Evolutionary conservation across 1,140 invertebrate species (phyloP).

Genomic region (Aphelenchoides avenae): DNA sequence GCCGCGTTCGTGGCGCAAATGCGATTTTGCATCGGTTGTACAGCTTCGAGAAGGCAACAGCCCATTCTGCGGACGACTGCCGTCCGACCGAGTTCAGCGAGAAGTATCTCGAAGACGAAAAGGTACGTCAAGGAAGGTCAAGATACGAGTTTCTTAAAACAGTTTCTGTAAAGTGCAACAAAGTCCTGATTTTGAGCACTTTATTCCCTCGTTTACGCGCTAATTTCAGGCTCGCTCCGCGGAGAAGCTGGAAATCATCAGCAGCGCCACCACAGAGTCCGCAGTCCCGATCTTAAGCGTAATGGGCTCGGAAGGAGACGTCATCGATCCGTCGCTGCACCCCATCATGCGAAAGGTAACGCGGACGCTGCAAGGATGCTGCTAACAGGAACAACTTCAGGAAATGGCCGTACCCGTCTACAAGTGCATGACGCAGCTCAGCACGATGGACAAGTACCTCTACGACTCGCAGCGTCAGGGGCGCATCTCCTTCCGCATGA

Average conservation of each 20-base stretch:
- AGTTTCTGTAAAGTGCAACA: constrained; percentile 10
- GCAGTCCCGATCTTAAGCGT: constrained; percentile 56
- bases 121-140: constrained; percentile 27
- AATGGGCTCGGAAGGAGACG: constrained; percentile 49
- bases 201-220: background rate
- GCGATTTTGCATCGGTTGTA: no score
- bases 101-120: constrained; percentile 55
- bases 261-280: constrained; percentile 25
- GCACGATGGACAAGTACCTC: constrained; percentile 88
- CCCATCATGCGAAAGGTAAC: constrained; percentile 40
- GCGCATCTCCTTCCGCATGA: constrained; percentile 99
- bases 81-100: constrained; percentile 47
- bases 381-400: constrained; percentile 23
- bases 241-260: constrained; percentile 46
- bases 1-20: no score
- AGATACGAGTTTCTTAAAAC: constrained; percentile 9
- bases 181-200: no score
- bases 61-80: constrained; percentile 51
- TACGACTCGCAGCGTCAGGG: constrained; percentile 98
- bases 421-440: constrained; percentile 74
- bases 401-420: constrained; percentile 52
- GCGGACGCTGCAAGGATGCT: constrained; percentile 41
- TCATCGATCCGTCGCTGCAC: constrained; percentile 44
- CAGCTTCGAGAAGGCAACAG: no score
- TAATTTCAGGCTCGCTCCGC: constrained; percentile 52